Evolutionary conservation across 2,113 vertebrate genomes (phyloP).

Genomic region (Hippolais icterina): DNA sequence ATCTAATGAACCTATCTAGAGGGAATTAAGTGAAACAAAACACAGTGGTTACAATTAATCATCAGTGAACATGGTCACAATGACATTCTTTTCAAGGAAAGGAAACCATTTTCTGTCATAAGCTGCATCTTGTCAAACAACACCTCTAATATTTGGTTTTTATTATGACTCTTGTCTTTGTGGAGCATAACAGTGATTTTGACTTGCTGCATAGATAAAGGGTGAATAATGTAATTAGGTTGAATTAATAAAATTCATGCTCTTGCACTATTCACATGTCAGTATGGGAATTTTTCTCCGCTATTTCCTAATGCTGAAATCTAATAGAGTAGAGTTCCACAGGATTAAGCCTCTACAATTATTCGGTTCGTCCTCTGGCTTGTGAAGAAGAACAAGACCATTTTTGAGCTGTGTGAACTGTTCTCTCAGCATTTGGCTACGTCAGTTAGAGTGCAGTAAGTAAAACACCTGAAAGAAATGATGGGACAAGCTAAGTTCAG

Average conservation of each 20-base stretch:
- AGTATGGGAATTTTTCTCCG: slow-evolving; percentile 10
- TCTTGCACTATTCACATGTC: background rate
- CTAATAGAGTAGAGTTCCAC: background rate
- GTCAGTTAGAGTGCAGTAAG: background rate
- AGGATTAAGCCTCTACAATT: background rate
- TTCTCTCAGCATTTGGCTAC: background rate
- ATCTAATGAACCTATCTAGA: background rate
- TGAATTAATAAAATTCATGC: slow-evolving; percentile 42
- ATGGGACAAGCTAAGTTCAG: background rate
- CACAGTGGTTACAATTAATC: slow-evolving; percentile 39
- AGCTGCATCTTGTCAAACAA: slow-evolving; percentile 52
- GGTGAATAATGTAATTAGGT: slow-evolving; percentile 22
- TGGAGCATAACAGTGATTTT: slow-evolving; percentile 1
- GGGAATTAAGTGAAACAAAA: slow-evolving; percentile 44
- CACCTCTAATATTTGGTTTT: background rate
- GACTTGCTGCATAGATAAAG: slow-evolving; percentile 8
- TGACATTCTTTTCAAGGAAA: background rate
- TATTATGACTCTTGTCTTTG: slow-evolving; percentile 1
- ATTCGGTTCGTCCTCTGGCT: background rate
- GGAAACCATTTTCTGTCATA: slow-evolving; percentile 15
- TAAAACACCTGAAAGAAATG: background rate
- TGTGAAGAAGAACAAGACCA: background rate
- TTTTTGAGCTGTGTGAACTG: background rate
- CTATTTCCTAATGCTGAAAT: slow-evolving; percentile 4
- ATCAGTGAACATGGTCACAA: background rate